A percentile compares a stretch with the other conserved stretches of the same genome.
Evolutionary conservation across 2,113 vertebrate genomes (phyloP).

Genomic region (Peucedramus taeniatus): DNA sequence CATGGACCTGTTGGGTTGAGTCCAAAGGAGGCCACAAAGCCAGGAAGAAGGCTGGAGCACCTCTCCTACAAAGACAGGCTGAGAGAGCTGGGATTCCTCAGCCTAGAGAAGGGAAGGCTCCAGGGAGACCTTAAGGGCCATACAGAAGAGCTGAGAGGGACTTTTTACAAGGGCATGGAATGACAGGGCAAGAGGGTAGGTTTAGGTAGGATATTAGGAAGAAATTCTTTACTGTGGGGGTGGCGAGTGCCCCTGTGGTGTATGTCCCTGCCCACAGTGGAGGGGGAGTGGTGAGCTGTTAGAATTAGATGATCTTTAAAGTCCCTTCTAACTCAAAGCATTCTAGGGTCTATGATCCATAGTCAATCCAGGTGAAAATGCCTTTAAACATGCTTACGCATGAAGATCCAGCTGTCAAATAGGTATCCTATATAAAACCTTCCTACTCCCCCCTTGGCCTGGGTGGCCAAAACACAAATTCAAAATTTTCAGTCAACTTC

Average conservation of each 20-base stretch:
- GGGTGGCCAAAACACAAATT: neutral
- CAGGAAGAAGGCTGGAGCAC: neutral
- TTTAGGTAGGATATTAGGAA: neutral
- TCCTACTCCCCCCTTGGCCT: neutral
- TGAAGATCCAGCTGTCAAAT: neutral
- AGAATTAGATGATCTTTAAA: neutral
- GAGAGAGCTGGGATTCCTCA: neutral
- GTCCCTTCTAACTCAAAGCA: neutral
- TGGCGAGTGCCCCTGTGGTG: neutral
- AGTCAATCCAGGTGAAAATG: neutral
- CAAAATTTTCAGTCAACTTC: neutral
- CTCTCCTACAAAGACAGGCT: neutral
- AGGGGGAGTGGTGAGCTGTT: rapidly evolving
- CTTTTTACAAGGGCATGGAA: neutral
- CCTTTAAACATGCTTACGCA: neutral
- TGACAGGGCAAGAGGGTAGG: neutral
- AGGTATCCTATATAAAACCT: neutral
- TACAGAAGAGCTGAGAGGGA: neutral
- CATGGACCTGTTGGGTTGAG: neutral
- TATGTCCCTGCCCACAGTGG: no score
- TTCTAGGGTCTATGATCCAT: neutral
- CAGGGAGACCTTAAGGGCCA: neutral
- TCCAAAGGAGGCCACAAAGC: neutral
- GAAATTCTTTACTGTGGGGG: neutral
- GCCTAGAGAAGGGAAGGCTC: neutral